These are phyloP conservation scores for Saguinus imperator DNA, from an alignment of 2,113 vertebrate genomes.

Conservation along the genomic window DNA sequence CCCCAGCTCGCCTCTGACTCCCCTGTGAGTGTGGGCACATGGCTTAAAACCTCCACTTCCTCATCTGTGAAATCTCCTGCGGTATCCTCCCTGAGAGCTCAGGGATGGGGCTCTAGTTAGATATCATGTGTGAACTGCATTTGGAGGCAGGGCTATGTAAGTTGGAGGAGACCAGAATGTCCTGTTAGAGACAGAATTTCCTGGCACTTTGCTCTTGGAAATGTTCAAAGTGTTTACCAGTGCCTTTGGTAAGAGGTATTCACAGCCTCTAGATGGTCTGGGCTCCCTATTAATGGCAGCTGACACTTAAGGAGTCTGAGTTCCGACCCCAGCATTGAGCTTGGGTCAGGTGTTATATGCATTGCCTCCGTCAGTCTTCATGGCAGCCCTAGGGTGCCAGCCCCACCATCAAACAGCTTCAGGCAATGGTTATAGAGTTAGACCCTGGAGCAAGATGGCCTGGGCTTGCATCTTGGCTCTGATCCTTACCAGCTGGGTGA, in stretches of 20 bases:
- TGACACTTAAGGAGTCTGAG: background rate
- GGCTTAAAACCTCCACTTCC: too few species aligned
- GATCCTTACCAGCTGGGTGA: background rate
- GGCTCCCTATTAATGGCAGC: background rate
- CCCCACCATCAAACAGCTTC: fast-evolving
- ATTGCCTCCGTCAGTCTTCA: fast-evolving
- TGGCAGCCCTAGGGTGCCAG: background rate
- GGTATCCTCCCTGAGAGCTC: fast-evolving
- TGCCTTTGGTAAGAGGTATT: background rate
- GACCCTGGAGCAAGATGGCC: background rate
- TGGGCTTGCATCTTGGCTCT: background rate
- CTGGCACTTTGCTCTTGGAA: too few species aligned
- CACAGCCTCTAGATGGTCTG: background rate
- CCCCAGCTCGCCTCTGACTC: background rate
- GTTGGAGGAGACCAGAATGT: background rate
- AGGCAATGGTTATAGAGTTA: too few species aligned
- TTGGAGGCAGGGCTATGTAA: background rate
- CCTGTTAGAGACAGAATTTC: too few species aligned
- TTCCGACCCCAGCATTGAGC: background rate
- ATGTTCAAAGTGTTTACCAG: background rate
- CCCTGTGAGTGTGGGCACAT: fast-evolving
- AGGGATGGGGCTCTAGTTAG: too few species aligned
- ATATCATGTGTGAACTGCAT: fast-evolving
- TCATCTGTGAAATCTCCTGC: background rate
- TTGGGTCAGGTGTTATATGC: fast-evolving